Evolutionary conservation across 53 echinoderm and acorn worm species (phyloP).

Genomic region (Antedon mediterranea): DNA sequence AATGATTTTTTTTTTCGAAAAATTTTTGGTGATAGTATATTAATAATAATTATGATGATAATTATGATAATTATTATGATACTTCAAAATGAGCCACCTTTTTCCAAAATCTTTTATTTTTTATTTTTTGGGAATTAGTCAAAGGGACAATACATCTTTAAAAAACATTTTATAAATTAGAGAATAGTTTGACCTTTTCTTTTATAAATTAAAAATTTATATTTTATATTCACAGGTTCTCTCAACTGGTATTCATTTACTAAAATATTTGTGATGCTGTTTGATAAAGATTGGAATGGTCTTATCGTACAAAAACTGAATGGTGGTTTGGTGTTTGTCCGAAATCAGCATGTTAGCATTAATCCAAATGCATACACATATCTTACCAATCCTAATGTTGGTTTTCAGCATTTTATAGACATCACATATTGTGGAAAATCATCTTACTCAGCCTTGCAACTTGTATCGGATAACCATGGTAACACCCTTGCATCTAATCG

Average conservation of each 20-base stretch:
- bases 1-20: no score
- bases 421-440: background rate
- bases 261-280: background rate
- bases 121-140: no score
- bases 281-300: background rate
- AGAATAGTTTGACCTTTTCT: no score
- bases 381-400: background rate
- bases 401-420: background rate
- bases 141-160: no score
- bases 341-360: background rate
- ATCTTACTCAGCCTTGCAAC: background rate
- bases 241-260: background rate
- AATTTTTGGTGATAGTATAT: no score
- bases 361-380: background rate
- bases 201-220: no score
- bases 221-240: background rate
- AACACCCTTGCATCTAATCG: background rate
- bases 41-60: no score
- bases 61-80: no score
- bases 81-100: no score
- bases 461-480: background rate
- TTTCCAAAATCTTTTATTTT: no score
- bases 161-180: no score
- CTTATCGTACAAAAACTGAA: background rate
- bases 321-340: background rate